Percentiles rank a stretch among this genome's conserved stretches.
Evolutionary conservation across 2,888 invertebrate species (phyloP).

Genomic region (Metellina segmentata): DNA sequence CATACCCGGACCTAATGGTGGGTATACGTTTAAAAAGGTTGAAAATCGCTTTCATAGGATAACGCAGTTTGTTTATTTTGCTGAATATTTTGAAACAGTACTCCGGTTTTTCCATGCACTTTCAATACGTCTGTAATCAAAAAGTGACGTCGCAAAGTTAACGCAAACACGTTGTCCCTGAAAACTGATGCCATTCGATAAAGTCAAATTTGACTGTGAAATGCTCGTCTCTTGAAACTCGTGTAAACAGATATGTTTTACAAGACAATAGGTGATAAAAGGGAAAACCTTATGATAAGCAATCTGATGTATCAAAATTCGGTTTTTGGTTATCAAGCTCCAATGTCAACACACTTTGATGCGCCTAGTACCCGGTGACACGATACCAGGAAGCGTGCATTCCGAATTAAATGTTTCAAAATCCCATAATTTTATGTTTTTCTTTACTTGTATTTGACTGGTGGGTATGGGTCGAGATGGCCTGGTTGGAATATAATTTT

Average conservation of each 20-base stretch:
- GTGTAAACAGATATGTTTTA: neutral
- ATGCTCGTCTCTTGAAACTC: neutral
- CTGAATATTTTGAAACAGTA: no score
- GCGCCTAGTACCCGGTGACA: neutral
- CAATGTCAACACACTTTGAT: neutral
- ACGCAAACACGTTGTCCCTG: neutral
- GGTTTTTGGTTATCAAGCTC: neutral
- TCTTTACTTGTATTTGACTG: no score
- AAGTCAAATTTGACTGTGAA: neutral
- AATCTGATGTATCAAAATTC: neutral
- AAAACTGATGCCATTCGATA: neutral
- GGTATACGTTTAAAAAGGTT: no score
- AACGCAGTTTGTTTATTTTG: no score
- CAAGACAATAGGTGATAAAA: constrained; percentile 11
- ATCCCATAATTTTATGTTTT: no score
- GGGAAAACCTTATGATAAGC: neutral
- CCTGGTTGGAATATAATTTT: no score
- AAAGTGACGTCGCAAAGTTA: neutral
- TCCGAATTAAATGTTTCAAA: no score
- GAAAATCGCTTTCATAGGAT: no score
- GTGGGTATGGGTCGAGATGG: no score
- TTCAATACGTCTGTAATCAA: no score
- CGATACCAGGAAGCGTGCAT: neutral
- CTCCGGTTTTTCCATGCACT: no score
- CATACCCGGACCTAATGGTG: no score